Percentiles rank a stretch among this genome's conserved stretches.
Evolutionary conservation across 2,888 invertebrate genomes (phyloP).

Genomic region (Pyrrhosoma nymphula): DNA sequence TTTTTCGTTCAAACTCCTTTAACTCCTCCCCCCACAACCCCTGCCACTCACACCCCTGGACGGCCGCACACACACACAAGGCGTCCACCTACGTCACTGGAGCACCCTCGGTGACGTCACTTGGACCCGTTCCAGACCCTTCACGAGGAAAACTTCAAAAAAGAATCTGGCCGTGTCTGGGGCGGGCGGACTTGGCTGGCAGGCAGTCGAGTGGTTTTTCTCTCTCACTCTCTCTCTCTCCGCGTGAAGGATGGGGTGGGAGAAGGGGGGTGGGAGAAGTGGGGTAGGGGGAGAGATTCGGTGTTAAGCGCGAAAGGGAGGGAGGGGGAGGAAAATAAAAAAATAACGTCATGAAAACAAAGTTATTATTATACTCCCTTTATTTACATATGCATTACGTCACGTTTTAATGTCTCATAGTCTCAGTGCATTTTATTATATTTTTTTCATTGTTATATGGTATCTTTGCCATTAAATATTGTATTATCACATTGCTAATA

Average conservation of each 20-base stretch:
- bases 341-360: too few relatives aligned
- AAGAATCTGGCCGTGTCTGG: not conserved
- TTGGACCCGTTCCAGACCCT: slow-evolving; percentile 36
- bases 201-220: not conserved
- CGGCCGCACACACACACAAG: not conserved
- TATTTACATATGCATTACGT: too few relatives aligned
- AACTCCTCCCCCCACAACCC: not conserved
- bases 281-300: too few relatives aligned
- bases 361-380: too few relatives aligned
- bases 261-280: not conserved
- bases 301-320: too few relatives aligned
- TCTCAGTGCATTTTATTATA: too few relatives aligned
- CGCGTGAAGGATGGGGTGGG: not conserved
- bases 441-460: too few relatives aligned
- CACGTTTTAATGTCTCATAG: too few relatives aligned
- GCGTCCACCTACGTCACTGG: slow-evolving; percentile 32
- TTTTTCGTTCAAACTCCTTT: too few relatives aligned
- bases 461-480: too few relatives aligned
- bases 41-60: not conserved
- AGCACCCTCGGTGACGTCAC: slow-evolving; percentile 34
- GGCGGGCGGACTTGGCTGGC: not conserved
- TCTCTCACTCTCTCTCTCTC: not conserved
- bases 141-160: not conserved
- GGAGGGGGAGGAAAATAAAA: too few relatives aligned
- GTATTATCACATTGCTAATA: too few relatives aligned